Base-by-base conservation (phyloP, 2,797 vertebrate species). In the Hafferia zeledoni region DNA sequence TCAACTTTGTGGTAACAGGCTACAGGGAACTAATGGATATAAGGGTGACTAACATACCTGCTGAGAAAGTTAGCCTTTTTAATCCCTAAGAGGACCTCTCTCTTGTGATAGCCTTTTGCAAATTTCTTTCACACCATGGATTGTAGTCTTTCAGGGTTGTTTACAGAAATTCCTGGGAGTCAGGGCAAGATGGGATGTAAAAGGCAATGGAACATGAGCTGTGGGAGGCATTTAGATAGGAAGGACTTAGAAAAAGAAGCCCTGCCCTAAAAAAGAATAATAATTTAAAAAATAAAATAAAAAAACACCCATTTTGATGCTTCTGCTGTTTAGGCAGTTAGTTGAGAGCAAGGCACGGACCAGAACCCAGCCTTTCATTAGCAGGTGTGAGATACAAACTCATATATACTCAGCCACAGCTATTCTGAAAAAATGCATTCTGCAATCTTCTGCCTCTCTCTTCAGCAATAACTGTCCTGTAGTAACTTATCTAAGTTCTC, bases 21-120 rank as follows among this genome's bases (percentile, higher is more conserved):
- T 63, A 24, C 28, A 61, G 11, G 5, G 74, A 31, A 47, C 19
- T n/a, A 56, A 53, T 8, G 13, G 30, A 46, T 50, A 8, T 37
- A 33, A 67, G 17, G 11, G 17, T 53, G 39, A 52, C 18, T n/a
- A n/a, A n/a, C n/a, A n/a, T n/a, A 33, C 8, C 9, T 75, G 13
- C 6, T 55, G n/a, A 67, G 35, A 76, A 50, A 12, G 2, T 25
- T 53, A 28, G 9, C 9, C 6, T 10, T 75, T 78, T 70, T 46
- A 28, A 7, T 18, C 19, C 8, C 14, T 41, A 43, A 57, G 57
- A 27, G 5, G 20, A 25, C 0, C 0, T 33, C 6, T 90, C 0
- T 33, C 6, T 90, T 23, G 17, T 31, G 10, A 65, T 2, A 61
- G 2, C 5, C 30, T 79, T 71, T 50, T 56, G 31, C 7, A 64